Evolutionary conservation across 2,113 vertebrate species (phyloP).

Genomic region (Alethe diademata): DNA sequence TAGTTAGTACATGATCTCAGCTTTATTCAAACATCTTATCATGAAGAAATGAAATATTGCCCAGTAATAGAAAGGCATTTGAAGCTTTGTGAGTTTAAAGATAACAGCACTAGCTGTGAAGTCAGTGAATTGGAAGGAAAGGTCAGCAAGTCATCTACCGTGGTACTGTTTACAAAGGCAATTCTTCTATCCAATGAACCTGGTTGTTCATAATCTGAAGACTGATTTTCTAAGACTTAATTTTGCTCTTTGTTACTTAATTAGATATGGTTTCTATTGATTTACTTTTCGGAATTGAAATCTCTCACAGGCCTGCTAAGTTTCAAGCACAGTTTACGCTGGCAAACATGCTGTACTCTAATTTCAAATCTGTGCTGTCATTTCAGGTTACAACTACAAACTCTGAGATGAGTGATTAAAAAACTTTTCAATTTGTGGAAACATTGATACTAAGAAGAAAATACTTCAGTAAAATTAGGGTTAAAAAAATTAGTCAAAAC

Average conservation of each 20-base stretch:
- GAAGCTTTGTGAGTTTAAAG: slow-evolving; percentile 53
- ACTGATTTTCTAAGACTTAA: not conserved
- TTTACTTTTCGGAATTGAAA: not conserved
- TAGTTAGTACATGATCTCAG: slow-evolving; percentile 34
- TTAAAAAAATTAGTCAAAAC: not conserved
- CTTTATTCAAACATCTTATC: slow-evolving; percentile 54
- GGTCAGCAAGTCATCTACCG: slow-evolving; percentile 32
- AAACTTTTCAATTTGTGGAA: not conserved
- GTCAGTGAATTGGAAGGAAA: slow-evolving; percentile 10
- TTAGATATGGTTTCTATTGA: not conserved
- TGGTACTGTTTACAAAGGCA: slow-evolving; percentile 1
- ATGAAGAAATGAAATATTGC: slow-evolving; percentile 50
- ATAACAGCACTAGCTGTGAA: slow-evolving; percentile 44
- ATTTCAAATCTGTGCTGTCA: not conserved
- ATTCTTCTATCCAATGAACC: not conserved
- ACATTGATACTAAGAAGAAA: not conserved
- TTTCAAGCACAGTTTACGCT: not conserved
- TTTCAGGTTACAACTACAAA: not conserved
- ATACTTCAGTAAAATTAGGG: not conserved
- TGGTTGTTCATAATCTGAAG: not conserved
- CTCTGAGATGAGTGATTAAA: not conserved
- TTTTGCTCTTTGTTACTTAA: not conserved
- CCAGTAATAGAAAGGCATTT: slow-evolving; percentile 56
- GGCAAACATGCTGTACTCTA: not conserved
- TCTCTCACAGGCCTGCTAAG: not conserved